Conservation (phyloP, 2,797 vertebrate species). For the Spheniscus humboldti region DNA sequence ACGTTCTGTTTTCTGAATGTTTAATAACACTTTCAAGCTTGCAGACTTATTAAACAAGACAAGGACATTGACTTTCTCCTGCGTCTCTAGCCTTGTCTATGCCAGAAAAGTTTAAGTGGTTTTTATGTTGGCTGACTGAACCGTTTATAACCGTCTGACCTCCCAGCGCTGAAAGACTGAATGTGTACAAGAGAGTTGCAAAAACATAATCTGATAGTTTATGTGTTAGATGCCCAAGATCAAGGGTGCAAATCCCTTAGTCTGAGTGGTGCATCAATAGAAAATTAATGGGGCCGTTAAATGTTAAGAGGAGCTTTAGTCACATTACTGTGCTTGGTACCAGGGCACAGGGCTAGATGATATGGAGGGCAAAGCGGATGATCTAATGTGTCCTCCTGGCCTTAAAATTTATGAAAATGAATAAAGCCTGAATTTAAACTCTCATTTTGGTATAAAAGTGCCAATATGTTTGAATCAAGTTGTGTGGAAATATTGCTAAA, state of each 20-base stretch:
- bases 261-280: not conserved
- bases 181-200: not conserved
- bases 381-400: not conserved
- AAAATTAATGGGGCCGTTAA: conserved; percentile 51
- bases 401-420: not conserved
- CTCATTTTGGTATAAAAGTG: not conserved
- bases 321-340: not conserved
- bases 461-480: not conserved
- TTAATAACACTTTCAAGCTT: conserved; percentile 25
- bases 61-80: conserved; percentile 40
- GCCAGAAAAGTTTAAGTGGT: conserved; percentile 14
- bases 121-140: conserved; percentile 49
- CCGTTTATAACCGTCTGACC: not conserved
- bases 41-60: conserved; percentile 43
- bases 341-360: not conserved
- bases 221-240: conserved; percentile 24
- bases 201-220: conserved; percentile 20
- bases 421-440: not conserved
- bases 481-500: not conserved
- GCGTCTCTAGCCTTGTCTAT: not conserved
- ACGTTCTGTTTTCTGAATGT: conserved; percentile 23
- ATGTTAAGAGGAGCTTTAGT: conserved; percentile 39
- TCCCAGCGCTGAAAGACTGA: not conserved
- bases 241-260: conserved; percentile 35
- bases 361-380: not conserved